These are phyloP conservation scores for Bombyx mandarina DNA, from an alignment of 1,140 invertebrate species.

Conservation along the genomic window DNA sequence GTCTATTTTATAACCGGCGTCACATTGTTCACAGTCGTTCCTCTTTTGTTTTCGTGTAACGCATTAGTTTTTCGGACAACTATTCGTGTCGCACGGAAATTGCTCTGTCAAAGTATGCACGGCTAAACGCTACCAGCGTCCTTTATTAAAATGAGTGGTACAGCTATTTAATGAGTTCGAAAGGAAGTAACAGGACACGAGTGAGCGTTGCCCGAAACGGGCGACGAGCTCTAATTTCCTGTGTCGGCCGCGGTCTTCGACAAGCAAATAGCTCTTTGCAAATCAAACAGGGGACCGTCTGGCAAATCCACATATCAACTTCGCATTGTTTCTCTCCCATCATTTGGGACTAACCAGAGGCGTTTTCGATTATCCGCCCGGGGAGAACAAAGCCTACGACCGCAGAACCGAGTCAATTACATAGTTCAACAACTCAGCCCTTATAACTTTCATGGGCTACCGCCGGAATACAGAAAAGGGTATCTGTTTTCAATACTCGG, in stretches of 20 bases:
- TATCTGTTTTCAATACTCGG: constrained; percentile 66
- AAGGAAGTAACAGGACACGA: constrained; percentile 62
- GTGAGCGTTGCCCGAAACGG: constrained; percentile 44
- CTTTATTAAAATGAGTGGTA: constrained; percentile 54
- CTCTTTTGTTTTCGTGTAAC: constrained; percentile 46
- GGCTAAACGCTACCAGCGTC: constrained; percentile 16
- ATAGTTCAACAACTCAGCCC: constrained; percentile 70
- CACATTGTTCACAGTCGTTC: constrained; percentile 30
- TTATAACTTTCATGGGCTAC: constrained; percentile 68
- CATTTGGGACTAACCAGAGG: constrained; percentile 57
- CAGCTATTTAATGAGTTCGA: constrained; percentile 28
- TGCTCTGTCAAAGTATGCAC: constrained; percentile 35
- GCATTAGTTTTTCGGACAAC: constrained; percentile 52
- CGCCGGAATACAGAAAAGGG: constrained; percentile 68
- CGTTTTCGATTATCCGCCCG: constrained; percentile 67
- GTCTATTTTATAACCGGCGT: constrained; percentile 63
- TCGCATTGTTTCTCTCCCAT: constrained; percentile 63
- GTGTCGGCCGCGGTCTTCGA: constrained; percentile 48
- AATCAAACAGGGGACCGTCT: constrained; percentile 67
- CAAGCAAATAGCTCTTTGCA: constrained; percentile 65
- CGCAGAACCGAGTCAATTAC: constrained; percentile 69
- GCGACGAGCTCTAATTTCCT: constrained; percentile 57
- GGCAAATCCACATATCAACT: constrained; percentile 65
- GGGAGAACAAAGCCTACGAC: constrained; percentile 62
- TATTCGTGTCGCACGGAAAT: constrained; percentile 44